Conservation (phyloP, 2,888 invertebrate genomes). For the Heliconius ismenius region DNA sequence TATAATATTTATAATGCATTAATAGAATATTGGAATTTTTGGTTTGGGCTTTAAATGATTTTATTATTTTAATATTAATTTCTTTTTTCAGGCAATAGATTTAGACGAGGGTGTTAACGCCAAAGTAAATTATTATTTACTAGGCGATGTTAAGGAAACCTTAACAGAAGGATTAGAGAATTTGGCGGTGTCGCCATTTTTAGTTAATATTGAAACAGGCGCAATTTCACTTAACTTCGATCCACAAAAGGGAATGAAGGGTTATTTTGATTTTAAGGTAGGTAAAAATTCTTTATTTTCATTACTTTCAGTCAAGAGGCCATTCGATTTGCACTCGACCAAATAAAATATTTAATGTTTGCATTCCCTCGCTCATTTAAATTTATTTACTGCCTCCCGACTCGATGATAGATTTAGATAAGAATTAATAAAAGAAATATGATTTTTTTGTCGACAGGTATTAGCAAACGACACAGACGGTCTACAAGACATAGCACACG, state of each 20-base stretch:
- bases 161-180: conserved; percentile 92
- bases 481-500: conserved; percentile 89
- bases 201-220: conserved; percentile 91
- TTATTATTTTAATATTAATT: background rate
- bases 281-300: conserved; percentile 20
- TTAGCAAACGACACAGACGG: conserved; percentile 93
- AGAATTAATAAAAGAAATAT: no score
- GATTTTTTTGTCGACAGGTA: conserved; percentile 75
- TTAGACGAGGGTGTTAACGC: conserved; percentile 89
- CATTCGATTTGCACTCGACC: no score
- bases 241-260: conserved; percentile 98
- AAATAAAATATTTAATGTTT: no score
- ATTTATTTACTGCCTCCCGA: no score
- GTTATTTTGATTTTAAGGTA: conserved; percentile 96
- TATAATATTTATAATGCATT: no score
- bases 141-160: conserved; percentile 91
- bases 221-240: conserved; percentile 95
- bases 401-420: no score
- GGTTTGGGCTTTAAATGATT: background rate
- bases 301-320: no score
- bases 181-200: conserved; percentile 89
- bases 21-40: no score
- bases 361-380: no score
- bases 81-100: conserved; percentile 84
- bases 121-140: conserved; percentile 87